Conservation (phyloP, 2,797 vertebrate species). For the Arctocebus calabarensis region DNA sequence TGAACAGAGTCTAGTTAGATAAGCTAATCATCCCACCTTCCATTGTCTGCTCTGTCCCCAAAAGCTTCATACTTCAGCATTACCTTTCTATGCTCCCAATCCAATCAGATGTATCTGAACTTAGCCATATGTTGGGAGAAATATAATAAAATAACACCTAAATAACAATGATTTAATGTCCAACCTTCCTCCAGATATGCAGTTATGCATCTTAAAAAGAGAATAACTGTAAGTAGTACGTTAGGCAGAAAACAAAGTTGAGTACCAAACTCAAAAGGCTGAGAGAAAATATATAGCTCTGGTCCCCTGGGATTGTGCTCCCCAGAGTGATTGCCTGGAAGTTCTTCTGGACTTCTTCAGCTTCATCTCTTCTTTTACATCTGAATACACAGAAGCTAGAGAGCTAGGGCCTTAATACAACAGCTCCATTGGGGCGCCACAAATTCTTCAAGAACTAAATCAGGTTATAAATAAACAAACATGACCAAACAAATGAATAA, state of each 20-base stretch:
- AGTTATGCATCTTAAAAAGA: neutral
- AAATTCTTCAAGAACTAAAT: slow-evolving; percentile 44
- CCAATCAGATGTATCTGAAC: neutral
- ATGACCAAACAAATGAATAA: slow-evolving; percentile 52
- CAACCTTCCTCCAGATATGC: neutral
- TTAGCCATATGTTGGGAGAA: neutral
- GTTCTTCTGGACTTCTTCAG: neutral
- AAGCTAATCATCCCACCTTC: neutral
- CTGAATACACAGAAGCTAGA: neutral
- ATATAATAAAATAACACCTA: neutral
- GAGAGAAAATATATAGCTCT: neutral
- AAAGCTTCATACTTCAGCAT: neutral
- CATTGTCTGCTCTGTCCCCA: neutral
- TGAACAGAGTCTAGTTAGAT: neutral
- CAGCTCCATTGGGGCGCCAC: neutral
- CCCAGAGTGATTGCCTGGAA: neutral
- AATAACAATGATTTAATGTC: neutral
- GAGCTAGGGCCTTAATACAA: neutral
- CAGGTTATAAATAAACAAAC: slow-evolving; percentile 45
- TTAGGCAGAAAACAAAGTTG: neutral
- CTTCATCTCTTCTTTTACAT: neutral
- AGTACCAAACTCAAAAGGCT: neutral
- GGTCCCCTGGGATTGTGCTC: neutral
- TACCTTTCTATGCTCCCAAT: neutral
- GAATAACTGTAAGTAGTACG: neutral